Evolutionary conservation across 2,888 invertebrate genomes (phyloP), one percentile per base, ranked within the genome.

Genomic region (Mythimna pallens): DNA sequence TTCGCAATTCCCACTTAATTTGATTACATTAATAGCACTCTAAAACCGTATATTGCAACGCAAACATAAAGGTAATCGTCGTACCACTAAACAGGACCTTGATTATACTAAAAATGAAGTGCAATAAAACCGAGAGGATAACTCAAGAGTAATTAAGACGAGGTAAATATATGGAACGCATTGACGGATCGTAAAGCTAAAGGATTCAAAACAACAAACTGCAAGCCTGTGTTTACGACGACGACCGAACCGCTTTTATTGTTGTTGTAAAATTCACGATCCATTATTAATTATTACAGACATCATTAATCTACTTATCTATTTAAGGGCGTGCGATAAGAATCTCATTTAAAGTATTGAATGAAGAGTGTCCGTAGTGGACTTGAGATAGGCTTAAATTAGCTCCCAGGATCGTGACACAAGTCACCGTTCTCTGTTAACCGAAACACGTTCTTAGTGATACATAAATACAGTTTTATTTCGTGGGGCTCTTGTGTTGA

Each of bases 291-390:
- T 96, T 96, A 96, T 96, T 96, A 96, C 95, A 94, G 96, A 93
- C 95, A 95, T 95, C 96, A 96, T 96, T 96, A 96, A 96, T 96
- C 96, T 96, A 96, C 94, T 96, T 96, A 96, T 96, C 95, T 96
- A 96, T 96, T 96, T 95, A 96, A 95, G 95, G 95, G 95, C 92
- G 94, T 90, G 89, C 93, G 96, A 96, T 96, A 96, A 96, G 95
- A 95, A 96, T 96, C 96, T 96, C 95, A 96, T 96, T 96, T 96
- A 96, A 96, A 95, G 95, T 95, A 96, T 96, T 96, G 96, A 96
- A 96, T 96, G 96, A 96, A 95, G 95, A 96, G 96, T 96, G 96
- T 95, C 92, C 92, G 94, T 93, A 95, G 94, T 94, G 95, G 95
- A 94, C 93, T 94, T 92, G 93, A 96, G 96, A 96, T 96, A 96